Evolutionary conservation across 2,888 invertebrate genomes (phyloP).

Genomic region (Cryptus viduatorius): DNA sequence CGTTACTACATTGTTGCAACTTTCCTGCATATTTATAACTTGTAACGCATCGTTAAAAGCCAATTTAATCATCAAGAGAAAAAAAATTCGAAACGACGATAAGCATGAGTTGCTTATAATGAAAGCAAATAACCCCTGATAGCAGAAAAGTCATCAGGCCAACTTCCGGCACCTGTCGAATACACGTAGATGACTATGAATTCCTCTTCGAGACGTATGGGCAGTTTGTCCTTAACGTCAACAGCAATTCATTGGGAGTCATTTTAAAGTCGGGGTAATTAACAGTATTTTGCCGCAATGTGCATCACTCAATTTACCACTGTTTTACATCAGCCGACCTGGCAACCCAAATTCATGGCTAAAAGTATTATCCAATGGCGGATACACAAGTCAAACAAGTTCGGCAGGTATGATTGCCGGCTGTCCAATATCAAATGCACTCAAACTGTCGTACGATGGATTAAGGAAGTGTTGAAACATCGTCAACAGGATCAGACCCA

Average conservation of each 20-base stretch:
- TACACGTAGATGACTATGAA: too few species aligned
- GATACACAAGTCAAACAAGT: not conserved
- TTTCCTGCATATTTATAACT: not conserved
- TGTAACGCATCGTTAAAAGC: not conserved
- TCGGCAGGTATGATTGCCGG: slow-evolving; percentile 24
- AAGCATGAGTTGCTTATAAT: too few species aligned
- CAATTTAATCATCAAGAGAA: not conserved
- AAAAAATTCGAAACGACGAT: too few species aligned
- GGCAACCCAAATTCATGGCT: slow-evolving; percentile 2
- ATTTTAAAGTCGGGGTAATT: not conserved
- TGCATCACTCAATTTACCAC: slow-evolving; percentile 5
- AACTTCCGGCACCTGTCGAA: too few species aligned
- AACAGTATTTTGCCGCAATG: not conserved
- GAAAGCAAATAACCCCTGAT: too few species aligned
- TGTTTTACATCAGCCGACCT: slow-evolving; percentile 30
- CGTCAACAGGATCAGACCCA: not conserved
- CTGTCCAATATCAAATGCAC: slow-evolving; percentile 5
- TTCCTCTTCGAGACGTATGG: too few species aligned
- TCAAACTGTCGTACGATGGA: slow-evolving; percentile 13
- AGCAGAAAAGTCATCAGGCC: too few species aligned
- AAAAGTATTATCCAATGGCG: not conserved
- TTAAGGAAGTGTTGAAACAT: slow-evolving; percentile 38
- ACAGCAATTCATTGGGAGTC: not conserved
- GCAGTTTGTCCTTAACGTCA: too few species aligned
- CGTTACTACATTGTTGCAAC: not conserved